Evolutionary conservation across 2,888 invertebrate species (phyloP).

Genomic region (Blastobasis lacticolella): DNA sequence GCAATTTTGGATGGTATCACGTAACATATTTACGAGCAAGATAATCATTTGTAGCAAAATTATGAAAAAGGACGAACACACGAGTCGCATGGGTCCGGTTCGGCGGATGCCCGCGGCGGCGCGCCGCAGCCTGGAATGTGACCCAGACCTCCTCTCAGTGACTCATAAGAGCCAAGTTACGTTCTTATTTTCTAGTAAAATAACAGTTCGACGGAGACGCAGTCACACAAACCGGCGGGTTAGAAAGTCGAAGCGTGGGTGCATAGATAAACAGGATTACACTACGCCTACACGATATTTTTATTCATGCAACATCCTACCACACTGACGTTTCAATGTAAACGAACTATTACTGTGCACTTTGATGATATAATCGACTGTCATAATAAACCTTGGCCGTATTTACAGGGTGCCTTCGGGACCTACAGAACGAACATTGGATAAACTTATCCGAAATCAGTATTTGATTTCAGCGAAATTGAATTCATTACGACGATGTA

Average conservation of each 20-base stretch:
- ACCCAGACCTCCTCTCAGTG: slow-evolving; percentile 53
- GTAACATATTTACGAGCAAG: too few relatives aligned
- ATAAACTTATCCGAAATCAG: too few relatives aligned
- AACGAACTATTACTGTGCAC: slow-evolving; percentile 7
- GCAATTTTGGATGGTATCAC: too few relatives aligned
- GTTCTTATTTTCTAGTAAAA: slow-evolving; percentile 31
- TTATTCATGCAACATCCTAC: slow-evolving; percentile 31
- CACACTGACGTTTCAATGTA: slow-evolving; percentile 18
- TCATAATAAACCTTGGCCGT: too few relatives aligned
- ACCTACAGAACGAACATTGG: too few relatives aligned
- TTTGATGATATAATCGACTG: background rate
- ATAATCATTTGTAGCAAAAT: too few relatives aligned
- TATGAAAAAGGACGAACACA: slow-evolving; percentile 28
- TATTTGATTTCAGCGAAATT: background rate
- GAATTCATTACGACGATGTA: background rate
- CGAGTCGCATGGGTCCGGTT: slow-evolving; percentile 38
- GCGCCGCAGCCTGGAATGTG: slow-evolving; percentile 53
- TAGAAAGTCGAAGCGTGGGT: slow-evolving; percentile 51
- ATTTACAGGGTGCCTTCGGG: too few relatives aligned
- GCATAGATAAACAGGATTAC: slow-evolving; percentile 54
- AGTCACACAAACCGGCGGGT: slow-evolving; percentile 41
- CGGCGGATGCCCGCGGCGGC: slow-evolving; percentile 29
- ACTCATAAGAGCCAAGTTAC: slow-evolving; percentile 36
- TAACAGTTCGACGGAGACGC: slow-evolving; percentile 25
- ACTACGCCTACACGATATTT: slow-evolving; percentile 34